Percentiles rank a stretch among this genome's conserved stretches.
These are phyloP conservation scores for Orthochromis indermauri DNA, from an alignment of 2,113 vertebrate species.

Conservation along the genomic window DNA sequence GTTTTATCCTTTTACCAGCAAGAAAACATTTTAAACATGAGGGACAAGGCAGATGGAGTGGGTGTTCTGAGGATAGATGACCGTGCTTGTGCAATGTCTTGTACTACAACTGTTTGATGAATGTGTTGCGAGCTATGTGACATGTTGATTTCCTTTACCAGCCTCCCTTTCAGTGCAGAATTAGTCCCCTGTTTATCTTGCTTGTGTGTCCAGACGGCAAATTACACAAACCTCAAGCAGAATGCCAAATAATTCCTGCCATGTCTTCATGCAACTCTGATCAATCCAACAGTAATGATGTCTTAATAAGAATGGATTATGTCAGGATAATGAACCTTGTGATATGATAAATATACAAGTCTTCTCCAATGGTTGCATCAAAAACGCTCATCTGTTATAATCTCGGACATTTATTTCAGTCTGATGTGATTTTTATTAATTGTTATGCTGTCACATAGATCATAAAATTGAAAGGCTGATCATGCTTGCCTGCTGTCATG, in stretches of 20 bases:
- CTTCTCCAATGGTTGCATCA: not conserved
- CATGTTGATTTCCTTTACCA: not conserved
- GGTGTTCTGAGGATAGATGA: not conserved
- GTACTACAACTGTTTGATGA: not conserved
- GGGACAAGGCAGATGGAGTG: not conserved
- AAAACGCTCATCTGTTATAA: not conserved
- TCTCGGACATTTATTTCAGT: not conserved
- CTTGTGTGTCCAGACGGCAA: slow-evolving; percentile 1
- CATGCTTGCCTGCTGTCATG: not conserved
- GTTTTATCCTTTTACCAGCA: not conserved
- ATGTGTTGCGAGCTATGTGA: not conserved
- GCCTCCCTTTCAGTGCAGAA: not conserved
- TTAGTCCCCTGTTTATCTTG: not conserved
- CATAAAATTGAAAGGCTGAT: not conserved
- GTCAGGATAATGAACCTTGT: not conserved
- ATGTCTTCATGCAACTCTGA: not conserved
- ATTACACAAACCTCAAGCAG: not conserved
- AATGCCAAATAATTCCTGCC: not conserved
- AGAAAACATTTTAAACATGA: not conserved
- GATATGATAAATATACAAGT: not conserved
- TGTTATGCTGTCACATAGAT: not conserved
- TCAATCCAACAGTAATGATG: not conserved
- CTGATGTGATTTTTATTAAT: not conserved
- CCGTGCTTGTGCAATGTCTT: not conserved
- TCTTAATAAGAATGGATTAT: not conserved